phyloP scores from a whole-genome alignment of 1,140 invertebrate genomes.

The Cydia amplana region DNA sequence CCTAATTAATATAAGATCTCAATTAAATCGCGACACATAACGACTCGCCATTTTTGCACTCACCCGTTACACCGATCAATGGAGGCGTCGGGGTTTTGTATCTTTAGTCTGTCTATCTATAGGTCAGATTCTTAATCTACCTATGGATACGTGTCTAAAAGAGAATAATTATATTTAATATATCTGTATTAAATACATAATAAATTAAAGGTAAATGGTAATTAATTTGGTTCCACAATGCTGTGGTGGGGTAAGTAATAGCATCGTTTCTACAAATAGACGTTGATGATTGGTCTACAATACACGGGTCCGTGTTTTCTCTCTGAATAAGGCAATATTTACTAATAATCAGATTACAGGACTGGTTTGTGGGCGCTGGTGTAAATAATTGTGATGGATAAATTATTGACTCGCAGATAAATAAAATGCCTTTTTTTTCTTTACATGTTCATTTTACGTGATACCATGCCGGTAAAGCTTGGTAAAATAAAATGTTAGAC shows the following conservation, averaged over 20 bases:
- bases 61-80: constrained; percentile 40
- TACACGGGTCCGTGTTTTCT: constrained; percentile 44
- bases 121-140: too few species aligned
- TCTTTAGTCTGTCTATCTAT: too few species aligned
- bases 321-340: constrained; percentile 53
- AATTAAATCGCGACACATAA: constrained; percentile 78
- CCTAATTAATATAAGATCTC: constrained; percentile 76
- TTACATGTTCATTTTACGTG: neutral
- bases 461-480: neutral
- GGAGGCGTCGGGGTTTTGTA: neutral
- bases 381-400: constrained; percentile 28
- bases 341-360: constrained; percentile 45
- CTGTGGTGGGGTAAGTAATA: neutral
- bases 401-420: neutral
- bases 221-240: neutral
- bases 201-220: too few species aligned
- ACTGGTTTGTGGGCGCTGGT: constrained; percentile 48
- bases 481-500: neutral
- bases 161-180: too few species aligned
- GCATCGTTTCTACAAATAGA: neutral
- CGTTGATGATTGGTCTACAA: neutral
- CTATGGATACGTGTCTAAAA: too few species aligned
- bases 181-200: too few species aligned
- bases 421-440: constrained; percentile 2
- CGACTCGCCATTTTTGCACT: constrained; percentile 59